Conservation (phyloP, 2,113 vertebrate species). For the Ctenomys sociabilis region DNA sequence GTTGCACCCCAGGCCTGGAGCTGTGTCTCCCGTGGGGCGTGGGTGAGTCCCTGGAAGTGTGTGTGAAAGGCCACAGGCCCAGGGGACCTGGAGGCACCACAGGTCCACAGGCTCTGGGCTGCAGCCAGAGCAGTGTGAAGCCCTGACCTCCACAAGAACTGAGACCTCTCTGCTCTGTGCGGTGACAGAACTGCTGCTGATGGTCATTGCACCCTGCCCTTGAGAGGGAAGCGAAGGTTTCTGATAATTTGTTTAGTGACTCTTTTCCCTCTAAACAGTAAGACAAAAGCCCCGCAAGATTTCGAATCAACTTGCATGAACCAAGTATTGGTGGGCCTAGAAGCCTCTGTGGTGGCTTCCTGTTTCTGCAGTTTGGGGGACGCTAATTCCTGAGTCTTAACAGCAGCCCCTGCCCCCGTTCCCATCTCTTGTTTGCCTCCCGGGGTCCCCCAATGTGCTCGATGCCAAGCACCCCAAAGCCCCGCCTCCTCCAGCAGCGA, state of each 20-base stretch:
- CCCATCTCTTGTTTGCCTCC: not conserved
- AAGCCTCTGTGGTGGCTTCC: not conserved
- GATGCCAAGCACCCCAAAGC: not conserved
- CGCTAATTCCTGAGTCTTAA: not conserved
- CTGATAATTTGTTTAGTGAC: not conserved
- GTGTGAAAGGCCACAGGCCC: not conserved
- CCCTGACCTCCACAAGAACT: no score
- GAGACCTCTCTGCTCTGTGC: not conserved
- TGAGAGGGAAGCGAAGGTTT: not conserved
- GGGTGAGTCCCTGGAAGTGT: not conserved
- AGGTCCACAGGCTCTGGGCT: no score
- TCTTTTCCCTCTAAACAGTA: not conserved
- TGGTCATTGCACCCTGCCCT: not conserved
- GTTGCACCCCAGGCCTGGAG: not conserved
- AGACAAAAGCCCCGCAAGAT: not conserved
- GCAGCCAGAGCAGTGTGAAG: not conserved
- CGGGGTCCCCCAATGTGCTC: fast-evolving
- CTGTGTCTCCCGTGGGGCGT: no score
- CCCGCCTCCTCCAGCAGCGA: not conserved
- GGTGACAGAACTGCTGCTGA: not conserved
- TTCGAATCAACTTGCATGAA: not conserved
- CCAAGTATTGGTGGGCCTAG: fast-evolving
- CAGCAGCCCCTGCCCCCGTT: not conserved
- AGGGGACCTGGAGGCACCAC: no score
- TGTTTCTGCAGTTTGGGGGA: not conserved